These are phyloP conservation scores for Nothobranchius kuhntae DNA, from an alignment of 2,113 vertebrate species.

Conservation along the genomic window DNA sequence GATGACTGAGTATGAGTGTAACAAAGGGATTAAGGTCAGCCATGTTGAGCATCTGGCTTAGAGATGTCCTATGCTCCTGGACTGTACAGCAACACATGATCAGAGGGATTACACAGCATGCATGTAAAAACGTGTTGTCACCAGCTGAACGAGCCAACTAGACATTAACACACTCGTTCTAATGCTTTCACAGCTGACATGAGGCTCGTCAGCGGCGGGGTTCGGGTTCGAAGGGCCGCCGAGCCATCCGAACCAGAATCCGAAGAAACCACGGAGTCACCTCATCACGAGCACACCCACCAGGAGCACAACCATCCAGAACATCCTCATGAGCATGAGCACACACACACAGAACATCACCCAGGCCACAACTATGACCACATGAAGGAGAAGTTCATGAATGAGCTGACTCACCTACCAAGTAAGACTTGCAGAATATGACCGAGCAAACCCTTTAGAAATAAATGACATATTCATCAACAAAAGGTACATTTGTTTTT, in stretches of 20 bases:
- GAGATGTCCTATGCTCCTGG: slow-evolving; percentile 49
- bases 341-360: slow-evolving; percentile 55
- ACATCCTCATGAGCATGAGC: slow-evolving; percentile 59
- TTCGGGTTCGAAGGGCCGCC: slow-evolving; percentile 65
- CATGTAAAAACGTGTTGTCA: slow-evolving; percentile 37
- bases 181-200: slow-evolving; percentile 58
- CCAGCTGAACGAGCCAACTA: slow-evolving; percentile 16
- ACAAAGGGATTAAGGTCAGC: slow-evolving; percentile 78
- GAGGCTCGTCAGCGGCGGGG: slow-evolving; percentile 51
- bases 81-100: slow-evolving; percentile 40
- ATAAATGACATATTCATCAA: neutral
- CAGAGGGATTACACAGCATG: slow-evolving; percentile 58
- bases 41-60: slow-evolving; percentile 76
- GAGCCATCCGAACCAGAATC: slow-evolving; percentile 67
- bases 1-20: slow-evolving; percentile 51
- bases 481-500: neutral
- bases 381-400: slow-evolving; percentile 84
- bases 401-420: slow-evolving; percentile 74
- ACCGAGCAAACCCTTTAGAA: neutral
- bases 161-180: neutral
- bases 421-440: slow-evolving; percentile 52
- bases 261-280: slow-evolving; percentile 57
- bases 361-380: slow-evolving; percentile 74
- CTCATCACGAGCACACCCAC: slow-evolving; percentile 52
- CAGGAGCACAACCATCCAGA: slow-evolving; percentile 51